Base-by-base conservation (phyloP, 2,888 invertebrate genomes). In the Macrostomum cliftonense region DNA sequence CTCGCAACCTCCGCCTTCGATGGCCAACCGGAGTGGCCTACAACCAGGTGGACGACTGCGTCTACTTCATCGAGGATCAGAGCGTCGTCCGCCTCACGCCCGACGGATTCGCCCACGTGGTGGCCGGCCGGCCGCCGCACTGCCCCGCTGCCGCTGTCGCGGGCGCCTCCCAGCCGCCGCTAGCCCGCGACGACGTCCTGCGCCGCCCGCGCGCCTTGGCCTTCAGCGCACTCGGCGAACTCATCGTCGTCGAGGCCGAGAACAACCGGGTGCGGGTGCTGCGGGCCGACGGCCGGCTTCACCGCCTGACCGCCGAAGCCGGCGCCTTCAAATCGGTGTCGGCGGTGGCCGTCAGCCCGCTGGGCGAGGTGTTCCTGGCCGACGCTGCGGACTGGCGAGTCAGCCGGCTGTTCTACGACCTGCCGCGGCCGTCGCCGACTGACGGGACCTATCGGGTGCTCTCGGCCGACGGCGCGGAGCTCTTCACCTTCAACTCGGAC, bases 231-330 rank as follows among this genome's bases (percentile, higher is more conserved):
- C 39, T 36, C 11, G 89, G 89, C 67, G 89, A 91, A 1, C 82
- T 84, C 61, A 87, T 93, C 52, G 78, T 82, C 0, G 78, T 83
- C n/a, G 91, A 87, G 63, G 89, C 88, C 20, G 93, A 91, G 0
- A 84, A 67, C 40, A 17, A 40, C 40, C 5, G 16, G 9, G 40
- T 40, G 5, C 2, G 40, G 16, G 16, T 40, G 16, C 16, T 40
- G 5, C 16, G 19, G 11, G 16, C 40, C 2, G 40, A 40, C 11
- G 40, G 40, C 5, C 40, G 40, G 16, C 40, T 40, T 2, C 19
- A 40, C 40, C 16, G 19, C 40, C 19, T 40, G 16, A 19, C 40
- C 19, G 40, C 5, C 20, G 4, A 40, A 2, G 4, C 2, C 5
- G 77, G 89, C 74, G 37, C 87, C 42, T 56, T 66, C 17, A 61